A percentile compares a stretch with the other conserved stretches of the same genome.
Conservation (phyloP, 2,797 vertebrate species). For the Eulemur rubriventer region DNA sequence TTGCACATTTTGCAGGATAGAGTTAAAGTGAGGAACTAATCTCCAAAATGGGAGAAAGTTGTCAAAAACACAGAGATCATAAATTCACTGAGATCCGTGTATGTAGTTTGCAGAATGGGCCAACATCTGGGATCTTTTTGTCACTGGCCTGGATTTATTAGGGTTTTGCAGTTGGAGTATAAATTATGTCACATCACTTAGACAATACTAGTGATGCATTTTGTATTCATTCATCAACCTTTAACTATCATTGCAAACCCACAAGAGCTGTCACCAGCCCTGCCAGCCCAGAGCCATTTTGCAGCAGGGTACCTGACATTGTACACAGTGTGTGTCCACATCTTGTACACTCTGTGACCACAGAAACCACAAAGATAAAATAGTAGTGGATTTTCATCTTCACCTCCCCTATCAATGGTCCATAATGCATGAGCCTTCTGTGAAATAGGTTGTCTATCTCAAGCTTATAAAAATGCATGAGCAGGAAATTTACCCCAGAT, state of each 20-base stretch:
- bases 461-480: neutral
- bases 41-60: neutral
- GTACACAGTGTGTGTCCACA: fast-evolving
- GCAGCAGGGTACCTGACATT: neutral
- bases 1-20: slow-evolving; percentile 4
- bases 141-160: slow-evolving; percentile 52
- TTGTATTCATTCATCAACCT: slow-evolving; percentile 43
- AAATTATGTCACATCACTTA: slow-evolving; percentile 51
- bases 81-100: slow-evolving; percentile 2
- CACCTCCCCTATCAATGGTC: neutral
- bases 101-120: neutral
- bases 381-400: neutral
- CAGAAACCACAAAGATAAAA: neutral
- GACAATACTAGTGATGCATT: neutral
- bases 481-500: neutral
- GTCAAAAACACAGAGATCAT: neutral
- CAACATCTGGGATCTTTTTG: slow-evolving; percentile 18
- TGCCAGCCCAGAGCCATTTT: neutral
- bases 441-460: neutral
- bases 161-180: slow-evolving; percentile 2
- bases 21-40: slow-evolving; percentile 51
- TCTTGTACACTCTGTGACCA: neutral
- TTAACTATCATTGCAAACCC: neutral
- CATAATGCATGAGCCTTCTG: neutral
- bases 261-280: neutral